Percentiles rank a stretch among this genome's conserved stretches.
Evolutionary conservation across 2,113 vertebrate species (phyloP).

Genomic region (Menidia beryllina): DNA sequence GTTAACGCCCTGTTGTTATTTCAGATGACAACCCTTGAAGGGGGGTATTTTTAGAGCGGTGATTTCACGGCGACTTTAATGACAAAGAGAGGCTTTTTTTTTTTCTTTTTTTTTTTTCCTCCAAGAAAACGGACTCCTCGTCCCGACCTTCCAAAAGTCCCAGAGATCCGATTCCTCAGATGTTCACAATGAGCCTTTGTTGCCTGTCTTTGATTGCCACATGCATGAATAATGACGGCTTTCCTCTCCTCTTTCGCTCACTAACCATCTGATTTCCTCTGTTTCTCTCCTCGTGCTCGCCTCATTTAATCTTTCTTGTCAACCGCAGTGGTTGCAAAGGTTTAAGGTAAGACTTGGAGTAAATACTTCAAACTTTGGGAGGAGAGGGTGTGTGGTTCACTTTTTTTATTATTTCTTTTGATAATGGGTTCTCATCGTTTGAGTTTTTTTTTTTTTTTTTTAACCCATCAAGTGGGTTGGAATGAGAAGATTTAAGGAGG

Average conservation of each 20-base stretch:
- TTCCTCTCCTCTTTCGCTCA: constrained; percentile 49
- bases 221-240: constrained; percentile 30
- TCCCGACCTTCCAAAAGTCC: constrained; percentile 13
- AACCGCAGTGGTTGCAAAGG: constrained; percentile 99
- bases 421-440: neutral
- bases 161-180: constrained; percentile 26
- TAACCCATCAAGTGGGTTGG: too few species aligned
- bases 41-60: constrained; percentile 5
- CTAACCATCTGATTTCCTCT: constrained; percentile 89
- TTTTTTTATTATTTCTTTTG: too few species aligned
- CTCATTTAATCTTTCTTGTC: constrained; percentile 90
- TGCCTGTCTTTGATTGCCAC: constrained; percentile 34
- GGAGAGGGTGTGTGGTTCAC: constrained; percentile 3
- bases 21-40: neutral
- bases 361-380: neutral
- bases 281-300: constrained; percentile 88
- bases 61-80: neutral
- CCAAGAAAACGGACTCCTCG: neutral
- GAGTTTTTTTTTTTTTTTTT: neutral
- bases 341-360: constrained; percentile 97
- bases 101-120: too few species aligned
- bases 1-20: neutral
- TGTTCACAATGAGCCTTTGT: constrained; percentile 39
- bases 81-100: constrained; percentile 42
- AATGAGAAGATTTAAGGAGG: neutral